phyloP scores from a whole-genome alignment of 2,797 vertebrate species.

The Alfaro cultratus region DNA sequence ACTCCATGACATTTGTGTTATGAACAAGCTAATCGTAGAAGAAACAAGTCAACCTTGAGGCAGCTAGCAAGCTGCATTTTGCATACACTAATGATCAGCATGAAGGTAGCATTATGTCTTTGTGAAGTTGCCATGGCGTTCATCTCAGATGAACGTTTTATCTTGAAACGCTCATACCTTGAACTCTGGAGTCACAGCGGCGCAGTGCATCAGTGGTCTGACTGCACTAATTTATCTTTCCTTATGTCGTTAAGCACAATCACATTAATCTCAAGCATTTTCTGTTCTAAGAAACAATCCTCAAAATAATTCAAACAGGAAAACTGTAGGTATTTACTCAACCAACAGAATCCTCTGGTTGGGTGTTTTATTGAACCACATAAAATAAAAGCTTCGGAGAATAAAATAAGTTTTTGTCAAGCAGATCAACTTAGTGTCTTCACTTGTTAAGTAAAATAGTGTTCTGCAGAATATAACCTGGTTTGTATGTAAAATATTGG shows the following conservation, averaged over 20 bases:
- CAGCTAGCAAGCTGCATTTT: constrained; percentile 31
- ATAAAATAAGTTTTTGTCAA: background rate
- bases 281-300: background rate
- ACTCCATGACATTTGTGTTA: constrained; percentile 33
- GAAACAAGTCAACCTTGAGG: constrained; percentile 45
- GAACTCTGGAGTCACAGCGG: background rate
- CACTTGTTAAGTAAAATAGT: background rate
- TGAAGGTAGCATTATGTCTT: constrained; percentile 26
- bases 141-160: constrained; percentile 11
- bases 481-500: background rate
- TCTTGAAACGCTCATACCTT: constrained; percentile 4
- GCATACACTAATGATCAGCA: constrained; percentile 57
- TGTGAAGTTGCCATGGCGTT: constrained; percentile 7
- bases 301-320: background rate
- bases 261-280: background rate
- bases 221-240: background rate
- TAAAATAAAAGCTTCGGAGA: background rate
- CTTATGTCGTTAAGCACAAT: background rate
- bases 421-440: background rate
- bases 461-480: background rate
- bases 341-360: background rate
- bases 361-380: background rate
- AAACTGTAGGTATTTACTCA: background rate
- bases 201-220: background rate
- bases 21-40: constrained; percentile 43